Conservation (phyloP, 2,888 invertebrate genomes). For the Stenolophus ochropezus region DNA sequence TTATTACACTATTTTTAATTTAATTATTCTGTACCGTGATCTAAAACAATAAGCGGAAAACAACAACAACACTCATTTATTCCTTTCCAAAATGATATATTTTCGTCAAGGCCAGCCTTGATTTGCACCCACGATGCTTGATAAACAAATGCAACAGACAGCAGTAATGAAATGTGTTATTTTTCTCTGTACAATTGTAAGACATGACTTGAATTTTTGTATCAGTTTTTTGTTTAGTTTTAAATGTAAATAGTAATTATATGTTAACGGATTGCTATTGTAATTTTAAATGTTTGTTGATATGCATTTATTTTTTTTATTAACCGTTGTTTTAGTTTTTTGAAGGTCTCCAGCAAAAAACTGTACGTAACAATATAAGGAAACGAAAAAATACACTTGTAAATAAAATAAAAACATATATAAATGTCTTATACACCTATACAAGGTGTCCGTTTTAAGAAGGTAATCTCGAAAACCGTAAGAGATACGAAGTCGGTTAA, state of each 20-base stretch:
- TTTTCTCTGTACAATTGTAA: neutral
- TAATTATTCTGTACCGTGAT: slow-evolving; percentile 1
- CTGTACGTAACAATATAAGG: neutral
- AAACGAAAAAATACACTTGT: neutral
- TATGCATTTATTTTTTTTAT: neutral
- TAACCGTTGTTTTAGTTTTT: neutral
- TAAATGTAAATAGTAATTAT: neutral
- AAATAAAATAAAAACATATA: no score
- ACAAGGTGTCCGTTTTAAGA: no score
- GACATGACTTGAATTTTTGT: neutral
- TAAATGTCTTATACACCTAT: no score
- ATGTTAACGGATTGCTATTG: neutral
- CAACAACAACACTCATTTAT: neutral
- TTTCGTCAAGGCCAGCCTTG: slow-evolving; percentile 44
- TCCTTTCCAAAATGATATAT: slow-evolving; percentile 11
- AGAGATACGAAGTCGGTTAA: no score
- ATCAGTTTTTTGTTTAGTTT: neutral
- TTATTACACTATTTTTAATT: slow-evolving; percentile 11
- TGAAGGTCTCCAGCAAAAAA: neutral
- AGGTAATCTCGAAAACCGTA: no score
- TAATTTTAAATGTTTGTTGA: neutral
- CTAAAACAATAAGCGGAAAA: slow-evolving; percentile 12
- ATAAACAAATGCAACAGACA: slow-evolving; percentile 6
- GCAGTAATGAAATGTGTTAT: neutral
- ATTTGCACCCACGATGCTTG: slow-evolving; percentile 23